These are phyloP conservation scores for Aptenodytes forsteri DNA, from an alignment of 2,113 vertebrate species.

Conservation along the genomic window DNA sequence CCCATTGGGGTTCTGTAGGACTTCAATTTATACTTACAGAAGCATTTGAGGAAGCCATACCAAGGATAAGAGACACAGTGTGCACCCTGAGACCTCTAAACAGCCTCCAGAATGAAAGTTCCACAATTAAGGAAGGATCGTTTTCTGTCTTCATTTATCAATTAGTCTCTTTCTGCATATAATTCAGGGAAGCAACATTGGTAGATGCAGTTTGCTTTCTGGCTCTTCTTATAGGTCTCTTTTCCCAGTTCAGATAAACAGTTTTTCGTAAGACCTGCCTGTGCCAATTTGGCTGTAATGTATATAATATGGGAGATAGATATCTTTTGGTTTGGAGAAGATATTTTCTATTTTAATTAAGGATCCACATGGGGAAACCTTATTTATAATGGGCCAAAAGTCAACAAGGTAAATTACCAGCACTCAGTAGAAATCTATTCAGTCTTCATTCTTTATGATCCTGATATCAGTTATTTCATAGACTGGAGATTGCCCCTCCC, in stretches of 20 bases:
- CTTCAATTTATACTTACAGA: not conserved
- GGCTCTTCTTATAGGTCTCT: not conserved
- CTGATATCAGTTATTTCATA: not conserved
- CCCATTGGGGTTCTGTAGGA: not conserved
- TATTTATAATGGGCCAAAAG: not conserved
- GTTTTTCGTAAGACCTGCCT: not conserved
- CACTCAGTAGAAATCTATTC: not conserved
- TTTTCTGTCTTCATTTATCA: not conserved
- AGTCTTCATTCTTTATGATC: not conserved
- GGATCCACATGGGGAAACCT: not conserved
- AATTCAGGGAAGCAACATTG: not conserved
- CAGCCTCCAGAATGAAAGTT: not conserved
- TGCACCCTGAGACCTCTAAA: not conserved
- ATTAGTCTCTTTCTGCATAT: not conserved
- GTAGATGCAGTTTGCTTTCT: not conserved
- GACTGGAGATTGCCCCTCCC: not conserved
- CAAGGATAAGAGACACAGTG: not conserved
- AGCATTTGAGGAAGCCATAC: not conserved
- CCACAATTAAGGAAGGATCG: not conserved
- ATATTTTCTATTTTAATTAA: not conserved
- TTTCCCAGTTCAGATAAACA: not conserved
- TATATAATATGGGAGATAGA: not conserved
- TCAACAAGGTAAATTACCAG: not conserved
- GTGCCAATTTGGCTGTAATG: not conserved
- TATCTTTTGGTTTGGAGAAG: not conserved